Evolutionary conservation across 2,797 vertebrate genomes (phyloP), one percentile per base, ranked within the genome.

Genomic region (Chiroxiphia lanceolata): DNA sequence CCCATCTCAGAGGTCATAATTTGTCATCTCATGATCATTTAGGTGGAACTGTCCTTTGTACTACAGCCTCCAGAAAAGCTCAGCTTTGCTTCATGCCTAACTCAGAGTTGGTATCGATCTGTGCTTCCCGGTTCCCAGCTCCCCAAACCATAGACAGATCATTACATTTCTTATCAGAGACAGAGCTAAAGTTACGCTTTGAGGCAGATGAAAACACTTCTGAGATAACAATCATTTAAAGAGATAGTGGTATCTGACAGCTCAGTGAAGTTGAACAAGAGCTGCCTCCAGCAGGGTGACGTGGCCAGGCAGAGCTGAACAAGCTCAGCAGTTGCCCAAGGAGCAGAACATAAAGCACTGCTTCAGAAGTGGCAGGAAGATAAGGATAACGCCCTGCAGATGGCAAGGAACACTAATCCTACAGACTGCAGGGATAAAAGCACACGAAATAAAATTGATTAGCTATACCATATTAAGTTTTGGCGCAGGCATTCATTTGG

Each of bases 271-370:
- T 1, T 47, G 61, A 89, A 78, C 42, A 85, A 38, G 87, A 53
- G 51, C 64, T 57, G 93, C 87, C 92, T 92, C 68, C 64, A 95
- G 94, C 78, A 67, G n/a, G 44, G 33, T 77, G 92, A 82, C 2
- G 13, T 57, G 83, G 74, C 7, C 2, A 26, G 81, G 82, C 63
- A 89, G 87, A 67, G 88, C 82, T 67, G 48, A 25, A 83, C 23
- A 7, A 64, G 71, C 75, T 67, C 69, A 77, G 87, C 79, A 90
- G 61, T 17, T 56, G 69, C 51, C 65, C n/a, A 59, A 75, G 51
- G 88, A 94, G 50, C 56, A 85, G 40, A 88, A 48, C 7, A 56
- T 40, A 77, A 89, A 3, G 20, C 16, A 4, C 36, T 40, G 67
- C 80, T 94, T 38, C 36, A 65, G 68, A 93, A 90, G 74, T 6